These are phyloP conservation scores for Drosophila malerkotliana DNA, from an alignment of 1,140 invertebrate genomes.

Conservation along the genomic window DNA sequence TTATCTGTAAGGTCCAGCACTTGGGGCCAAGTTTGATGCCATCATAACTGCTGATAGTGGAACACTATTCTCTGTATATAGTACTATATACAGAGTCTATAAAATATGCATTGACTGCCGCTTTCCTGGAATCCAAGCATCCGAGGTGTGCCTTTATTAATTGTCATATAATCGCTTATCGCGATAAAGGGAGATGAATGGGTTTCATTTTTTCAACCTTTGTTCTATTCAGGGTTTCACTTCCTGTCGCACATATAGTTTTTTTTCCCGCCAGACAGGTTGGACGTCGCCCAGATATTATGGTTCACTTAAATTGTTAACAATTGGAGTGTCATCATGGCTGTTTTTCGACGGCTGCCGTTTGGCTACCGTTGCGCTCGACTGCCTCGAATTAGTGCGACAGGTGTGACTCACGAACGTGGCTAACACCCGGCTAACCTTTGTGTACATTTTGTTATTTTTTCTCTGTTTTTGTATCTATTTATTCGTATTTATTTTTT, in stretches of 20 bases:
- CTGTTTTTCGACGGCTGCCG: constrained; percentile 27
- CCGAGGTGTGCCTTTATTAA: not conserved
- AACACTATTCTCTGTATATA: not conserved
- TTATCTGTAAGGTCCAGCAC: not conserved
- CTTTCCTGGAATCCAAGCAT: constrained; percentile 14
- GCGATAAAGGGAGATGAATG: not conserved
- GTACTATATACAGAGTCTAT: constrained; percentile 2
- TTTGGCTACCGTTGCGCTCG: constrained; percentile 53
- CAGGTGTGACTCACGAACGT: constrained; percentile 73
- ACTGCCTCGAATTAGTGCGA: constrained; percentile 31
- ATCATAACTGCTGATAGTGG: constrained; percentile 10
- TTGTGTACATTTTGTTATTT: constrained; percentile 26
- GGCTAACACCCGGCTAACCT: constrained; percentile 75
- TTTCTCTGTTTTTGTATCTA: not conserved
- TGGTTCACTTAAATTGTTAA: constrained; percentile 61
- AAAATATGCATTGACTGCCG: not conserved
- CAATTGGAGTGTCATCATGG: constrained; percentile 69
- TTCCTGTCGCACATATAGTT: constrained; percentile 19
- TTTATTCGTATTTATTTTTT: constrained; percentile 30
- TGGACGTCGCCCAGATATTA: constrained; percentile 57
- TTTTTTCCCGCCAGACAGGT: constrained; percentile 6
- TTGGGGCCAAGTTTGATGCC: not conserved
- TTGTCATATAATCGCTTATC: constrained; percentile 11
- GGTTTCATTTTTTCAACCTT: not conserved
- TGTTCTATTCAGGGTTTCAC: constrained; percentile 29